Evolutionary conservation across 2,888 invertebrate genomes (phyloP), one percentile per base, ranked within the genome.

Genomic region (Mystacides longicornis): DNA sequence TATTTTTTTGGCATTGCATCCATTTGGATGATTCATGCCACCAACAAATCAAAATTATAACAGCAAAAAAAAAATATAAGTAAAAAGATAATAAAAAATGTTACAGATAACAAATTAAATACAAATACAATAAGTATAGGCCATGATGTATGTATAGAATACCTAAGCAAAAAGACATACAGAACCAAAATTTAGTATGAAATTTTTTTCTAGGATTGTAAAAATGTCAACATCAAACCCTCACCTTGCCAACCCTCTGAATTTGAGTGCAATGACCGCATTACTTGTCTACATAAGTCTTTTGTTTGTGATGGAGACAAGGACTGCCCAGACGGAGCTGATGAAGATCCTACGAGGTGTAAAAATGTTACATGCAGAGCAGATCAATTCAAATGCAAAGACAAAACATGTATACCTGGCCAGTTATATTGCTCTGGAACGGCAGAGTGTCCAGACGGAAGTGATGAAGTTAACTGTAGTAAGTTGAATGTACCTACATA

Each of bases 361-460:
- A 81, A 79, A 47, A 88, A 86, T 65, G 73, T 86, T 64, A 89
- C 87, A 22, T 95, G 94, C 72, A 78, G 89, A 47, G 76, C 85
- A 0, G 92, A 93, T 74, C 91, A 93, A 71, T 94, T 91, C 70
- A 88, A 89, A 66, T 95, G 94, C 69, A 81, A 80, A 49, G 87
- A 89, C 73, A 82, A 81, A 59, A 83, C 82, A 61, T 92, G 92
- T 66, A 89, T 92, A 60, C 81, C 87, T 47, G 90, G 89, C 1
- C 83, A 88, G 62, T 73, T 91, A 61, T 85, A 85, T 64, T 95
- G 95, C 70, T 87, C 91, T 61, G 91, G 92, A 0, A 80, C 83
- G 49, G 70, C 79, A 20, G 93, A 95, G 64, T 95, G 94, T 66
- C 71, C 80, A 0, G 93, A 95, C 71, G 85, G 83, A 62, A 90